Conservation (phyloP, 2,113 vertebrate species). For the Coregonus clupeaformis region DNA sequence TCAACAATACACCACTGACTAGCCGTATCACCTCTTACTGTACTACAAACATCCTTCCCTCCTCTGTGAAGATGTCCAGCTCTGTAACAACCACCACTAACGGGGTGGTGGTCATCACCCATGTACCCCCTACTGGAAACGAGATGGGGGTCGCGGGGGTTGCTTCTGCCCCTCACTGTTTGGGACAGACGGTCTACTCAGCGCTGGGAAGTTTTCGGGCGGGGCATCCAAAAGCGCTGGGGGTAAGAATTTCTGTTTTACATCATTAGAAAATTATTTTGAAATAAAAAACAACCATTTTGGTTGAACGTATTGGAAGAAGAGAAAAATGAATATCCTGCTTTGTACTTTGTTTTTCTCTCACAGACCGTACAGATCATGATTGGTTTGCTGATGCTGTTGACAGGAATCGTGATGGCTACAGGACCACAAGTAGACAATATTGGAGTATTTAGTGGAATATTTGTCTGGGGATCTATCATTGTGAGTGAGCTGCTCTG, state of each 20-base stretch:
- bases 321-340: background rate
- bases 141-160: background rate
- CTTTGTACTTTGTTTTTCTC: background rate
- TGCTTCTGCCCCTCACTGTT: background rate
- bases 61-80: background rate
- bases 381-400: background rate
- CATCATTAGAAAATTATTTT: background rate
- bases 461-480: slow-evolving; percentile 16
- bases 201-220: background rate
- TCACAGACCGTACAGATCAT: slow-evolving; percentile 17
- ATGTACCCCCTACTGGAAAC: background rate
- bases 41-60: background rate
- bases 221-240: background rate
- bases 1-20: too few relatives aligned
- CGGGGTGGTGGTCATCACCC: background rate
- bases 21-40: too few relatives aligned
- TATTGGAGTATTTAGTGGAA: background rate
- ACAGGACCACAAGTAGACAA: background rate
- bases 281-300: background rate
- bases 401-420: slow-evolving; percentile 1
- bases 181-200: background rate
- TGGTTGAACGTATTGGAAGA: background rate
- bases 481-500: slow-evolving; percentile 3
- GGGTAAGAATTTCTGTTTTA: background rate
- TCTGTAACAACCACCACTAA: background rate